These are phyloP conservation scores for Agrochola macilenta DNA, from an alignment of 2,888 invertebrate species.

Conservation along the genomic window DNA sequence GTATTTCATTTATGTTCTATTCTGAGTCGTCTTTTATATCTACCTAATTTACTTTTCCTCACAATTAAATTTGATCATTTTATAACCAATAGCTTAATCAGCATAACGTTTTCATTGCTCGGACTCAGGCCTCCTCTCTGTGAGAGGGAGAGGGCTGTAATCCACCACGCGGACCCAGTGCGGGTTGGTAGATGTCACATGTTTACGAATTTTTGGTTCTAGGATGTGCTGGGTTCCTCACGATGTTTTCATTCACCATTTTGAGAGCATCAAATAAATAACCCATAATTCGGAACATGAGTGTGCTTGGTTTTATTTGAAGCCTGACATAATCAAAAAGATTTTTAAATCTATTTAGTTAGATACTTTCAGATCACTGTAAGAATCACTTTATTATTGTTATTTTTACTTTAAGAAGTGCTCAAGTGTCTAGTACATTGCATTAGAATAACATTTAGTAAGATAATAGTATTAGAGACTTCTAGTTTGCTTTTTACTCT, in stretches of 20 bases:
- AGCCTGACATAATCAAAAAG: neutral
- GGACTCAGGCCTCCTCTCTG: too few relatives aligned
- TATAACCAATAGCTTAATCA: neutral
- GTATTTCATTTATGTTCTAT: too few relatives aligned
- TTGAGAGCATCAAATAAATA: too few relatives aligned
- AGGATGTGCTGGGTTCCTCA: too few relatives aligned
- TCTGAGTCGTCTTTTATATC: neutral
- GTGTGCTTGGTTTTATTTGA: too few relatives aligned
- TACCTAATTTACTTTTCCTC: neutral
- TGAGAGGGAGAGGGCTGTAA: too few relatives aligned
- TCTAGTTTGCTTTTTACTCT: slow-evolving; percentile 1
- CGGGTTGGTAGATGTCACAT: too few relatives aligned
- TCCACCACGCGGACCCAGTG: too few relatives aligned
- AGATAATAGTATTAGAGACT: neutral
- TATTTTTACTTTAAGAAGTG: slow-evolving; percentile 1
- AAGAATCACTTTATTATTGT: neutral
- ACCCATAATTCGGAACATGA: too few relatives aligned
- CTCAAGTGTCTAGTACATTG: slow-evolving; percentile 29
- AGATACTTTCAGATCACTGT: slow-evolving; percentile 5
- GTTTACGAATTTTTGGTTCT: too few relatives aligned
- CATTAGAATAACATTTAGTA: slow-evolving; percentile 22
- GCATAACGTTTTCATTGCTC: too few relatives aligned
- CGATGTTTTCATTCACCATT: too few relatives aligned
- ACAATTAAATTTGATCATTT: neutral
- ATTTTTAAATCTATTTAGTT: slow-evolving; percentile 13